Base-by-base conservation (phyloP, 2,888 invertebrate species). In the Rutpela maculata region DNA sequence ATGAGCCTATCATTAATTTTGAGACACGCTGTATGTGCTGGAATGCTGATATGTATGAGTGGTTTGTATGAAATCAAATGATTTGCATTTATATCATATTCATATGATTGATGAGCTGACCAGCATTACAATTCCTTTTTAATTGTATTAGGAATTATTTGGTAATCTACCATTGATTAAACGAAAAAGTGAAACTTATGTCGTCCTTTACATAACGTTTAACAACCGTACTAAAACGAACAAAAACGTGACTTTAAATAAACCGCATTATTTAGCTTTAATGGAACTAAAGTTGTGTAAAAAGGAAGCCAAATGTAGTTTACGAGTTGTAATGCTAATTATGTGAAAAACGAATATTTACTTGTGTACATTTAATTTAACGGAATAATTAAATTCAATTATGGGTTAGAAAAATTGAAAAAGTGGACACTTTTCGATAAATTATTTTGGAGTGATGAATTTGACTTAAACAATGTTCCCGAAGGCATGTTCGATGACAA, bases 181-280 rank as follows among this genome's bases (percentile, higher is more conserved):
- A 67, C 55, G n/a, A 67, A 55, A 67, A 26, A 67, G 67, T 55
- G 55, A 67, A 67, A 50, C 19, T 50, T 50, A 55, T 50, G 15
- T 15, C 55, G n/a, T 67, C 67, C 55, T 67, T 19, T 67, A 55
- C 22, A 55, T 67, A 55, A 67, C 26, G 7, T 22, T 19, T 7
- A 67, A 55, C 66, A 66, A 38, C 19, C 22, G 15, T 10, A 26
- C 55, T 7, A 67, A 55, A 67, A 67, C n/a, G 43, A 55, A 15
- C 19, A 55, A 55, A 22, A 67, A 67, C 67, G 55, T 55, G 67
- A 67, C 18, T 67, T 62, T 35, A 31, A 7, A n/a, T 62, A 12
- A 65, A 67, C 55, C 55, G 67, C 55, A 67, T 67, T 18, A 65
- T 4, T 19, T 65, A 31, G 35, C 43, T 65, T 18, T 65, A 65